These are phyloP conservation scores for Gymnocheta viridis DNA, from an alignment of 2,888 invertebrate species.

Conservation along the genomic window DNA sequence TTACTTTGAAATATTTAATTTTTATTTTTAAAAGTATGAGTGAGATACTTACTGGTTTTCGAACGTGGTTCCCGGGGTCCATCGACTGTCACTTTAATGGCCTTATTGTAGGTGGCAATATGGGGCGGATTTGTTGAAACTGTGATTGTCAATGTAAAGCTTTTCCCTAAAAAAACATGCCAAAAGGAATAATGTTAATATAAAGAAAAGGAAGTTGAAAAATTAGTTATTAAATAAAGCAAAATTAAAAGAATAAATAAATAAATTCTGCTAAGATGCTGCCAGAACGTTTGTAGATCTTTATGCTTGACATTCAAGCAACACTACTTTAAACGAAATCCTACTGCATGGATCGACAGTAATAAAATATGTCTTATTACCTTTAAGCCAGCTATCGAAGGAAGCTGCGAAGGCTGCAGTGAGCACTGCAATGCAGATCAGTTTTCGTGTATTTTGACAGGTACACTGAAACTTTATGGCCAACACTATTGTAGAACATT, in stretches of 20 bases:
- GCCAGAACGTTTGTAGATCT: too few species aligned
- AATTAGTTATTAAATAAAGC: not conserved
- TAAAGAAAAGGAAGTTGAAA: not conserved
- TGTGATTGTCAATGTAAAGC: constrained; percentile 97
- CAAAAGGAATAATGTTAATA: not conserved
- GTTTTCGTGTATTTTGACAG: too few species aligned
- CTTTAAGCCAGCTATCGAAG: too few species aligned
- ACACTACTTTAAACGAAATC: too few species aligned
- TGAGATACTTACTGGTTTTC: constrained; percentile 90
- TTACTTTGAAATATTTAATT: constrained; percentile 9
- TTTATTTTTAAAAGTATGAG: not conserved
- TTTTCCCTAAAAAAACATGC: constrained; percentile 90
- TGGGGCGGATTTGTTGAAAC: constrained; percentile 97
- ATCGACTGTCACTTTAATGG: constrained; percentile 99
- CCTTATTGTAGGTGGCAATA: constrained; percentile 96
- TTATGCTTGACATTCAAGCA: too few species aligned
- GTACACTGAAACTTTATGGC: too few species aligned
- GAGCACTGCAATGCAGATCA: too few species aligned
- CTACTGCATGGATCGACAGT: too few species aligned
- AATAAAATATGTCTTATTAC: too few species aligned
- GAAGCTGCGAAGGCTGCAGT: too few species aligned
- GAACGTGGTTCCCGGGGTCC: constrained; percentile 97
- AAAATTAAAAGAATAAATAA: not conserved
- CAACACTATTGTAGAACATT: too few species aligned
- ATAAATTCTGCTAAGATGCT: too few species aligned